Base-by-base conservation (phyloP, 2,113 vertebrate genomes). In the Sorex fumeus region DNA sequence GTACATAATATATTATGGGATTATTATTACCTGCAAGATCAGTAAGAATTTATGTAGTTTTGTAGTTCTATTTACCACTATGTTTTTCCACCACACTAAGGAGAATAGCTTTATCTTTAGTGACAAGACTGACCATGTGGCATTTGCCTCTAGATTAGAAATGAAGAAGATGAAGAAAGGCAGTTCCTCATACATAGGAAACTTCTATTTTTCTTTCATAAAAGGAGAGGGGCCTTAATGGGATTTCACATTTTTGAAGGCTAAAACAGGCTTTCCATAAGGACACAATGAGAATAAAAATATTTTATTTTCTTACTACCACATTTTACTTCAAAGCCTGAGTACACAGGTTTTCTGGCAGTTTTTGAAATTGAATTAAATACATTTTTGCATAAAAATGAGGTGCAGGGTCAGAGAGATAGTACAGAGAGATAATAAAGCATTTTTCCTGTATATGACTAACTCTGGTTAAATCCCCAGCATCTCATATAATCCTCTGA, bases 251-350 rank as follows among this genome's bases (percentile, higher is more conserved):
- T 43, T n/a, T 23, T 70, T 69, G 60, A 86, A 93, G 3, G 77
- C 88, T 83, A 95, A 75, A 95, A 92, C 25, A 66, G 21, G 91
- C 91, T 93, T 87, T 86, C 86, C 4, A 15, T 91, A 89, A 87
- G 74, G 86, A 12, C 74, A 21, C 57, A 88, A 92, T 4, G 34
- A 28, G 47, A 87, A 92, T n/a, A 93, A 67, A 80, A 57, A 2
- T 62, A 5, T 66, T 66, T 28, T 50, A 50, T 50, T 50, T 10
- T 50, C 47, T 50, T 50, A 50, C 47, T 50, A 9, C 47, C 47
- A 50, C 40, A 50, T 50, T 50, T 50, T 13, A 50, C 47, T 50
- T 50, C 47, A 50, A 40, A 40, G 7, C 40, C 40, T 40, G 40
- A 40, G 40, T 40, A 40, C 40, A 40, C 40, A 40, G 40, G 40